Base-by-base conservation (phyloP, 2,113 vertebrate genomes). In the Actinemys pallida region DNA sequence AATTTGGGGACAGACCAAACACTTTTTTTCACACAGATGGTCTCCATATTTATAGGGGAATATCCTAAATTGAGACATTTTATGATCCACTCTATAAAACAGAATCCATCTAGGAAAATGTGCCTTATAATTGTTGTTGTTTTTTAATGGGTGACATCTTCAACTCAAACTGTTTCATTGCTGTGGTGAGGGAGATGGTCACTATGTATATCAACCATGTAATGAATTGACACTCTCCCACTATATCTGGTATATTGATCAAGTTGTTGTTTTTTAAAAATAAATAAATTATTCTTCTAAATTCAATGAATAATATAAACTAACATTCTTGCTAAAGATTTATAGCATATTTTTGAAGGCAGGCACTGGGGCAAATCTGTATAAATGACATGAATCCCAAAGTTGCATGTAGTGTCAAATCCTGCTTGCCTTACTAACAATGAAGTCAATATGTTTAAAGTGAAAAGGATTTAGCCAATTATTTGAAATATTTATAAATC, bases 11-110 rank as follows among this genome's bases (percentile, higher is more conserved):
- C 72, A 1, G 2, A 84, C 88, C 93, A 54, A 1, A 53, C 9
- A 14, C 80, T 4, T 91, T 8, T 25, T 17, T 62, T 1, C 17
- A 49, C 52, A 31, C 0, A 85, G 76, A 8, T 25, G 4, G 8
- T 59, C 91, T 91, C 12, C 2, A 5, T 80, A 80, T 86, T 19
- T 81, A 59, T 1, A 87, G 16, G 80, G 76, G 76, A 65, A 89
- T 25, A 2, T 25, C 10, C 1, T 42, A 47, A 0, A 0, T 45
- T 42, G 92, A 86, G 86, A 52, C 76, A 76, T 75, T 69, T 90
- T 69, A 72, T 92, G 19, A n/a, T 80, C 4, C 10, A 49, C 49
- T n/a, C 42, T 13, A 52, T 81, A 2, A 82, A 88, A 82, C 53
- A n/a, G 31, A n/a, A n/a, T 69, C 62, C 35, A n/a, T 69, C 9